Percentiles rank a stretch among this genome's conserved stretches.
phyloP scores from a whole-genome alignment of 1,140 invertebrate species.

The Eumaeus atala region DNA sequence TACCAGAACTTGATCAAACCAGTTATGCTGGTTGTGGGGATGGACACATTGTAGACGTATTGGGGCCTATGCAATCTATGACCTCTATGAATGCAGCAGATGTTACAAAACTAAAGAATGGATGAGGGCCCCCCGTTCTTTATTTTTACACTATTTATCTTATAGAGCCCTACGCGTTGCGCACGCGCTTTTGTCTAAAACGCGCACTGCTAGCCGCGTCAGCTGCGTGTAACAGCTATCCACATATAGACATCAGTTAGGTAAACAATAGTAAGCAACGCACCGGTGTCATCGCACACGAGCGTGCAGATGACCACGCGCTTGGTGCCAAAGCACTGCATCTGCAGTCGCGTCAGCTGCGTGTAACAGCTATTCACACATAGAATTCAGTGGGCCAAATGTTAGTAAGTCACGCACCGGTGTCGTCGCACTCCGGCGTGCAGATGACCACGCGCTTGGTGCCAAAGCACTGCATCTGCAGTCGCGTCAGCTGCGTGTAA shows the following conservation, averaged over 20 bases:
- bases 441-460: conserved; percentile 56
- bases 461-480: conserved; percentile 61
- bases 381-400: background rate
- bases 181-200: conserved; percentile 55
- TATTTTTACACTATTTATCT: too few relatives aligned
- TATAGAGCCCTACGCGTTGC: too few relatives aligned
- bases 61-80: too few relatives aligned
- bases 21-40: too few relatives aligned
- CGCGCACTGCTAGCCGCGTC: conserved; percentile 50
- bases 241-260: background rate
- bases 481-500: conserved; percentile 46
- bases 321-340: conserved; percentile 59
- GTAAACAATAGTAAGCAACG: background rate
- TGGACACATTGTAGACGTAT: too few relatives aligned
- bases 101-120: too few relatives aligned
- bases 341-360: conserved; percentile 51
- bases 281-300: conserved; percentile 63
- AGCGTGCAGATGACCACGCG: conserved; percentile 64
- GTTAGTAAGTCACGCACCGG: conserved; percentile 32
- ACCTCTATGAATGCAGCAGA: too few relatives aligned
- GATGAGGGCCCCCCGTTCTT: too few relatives aligned
- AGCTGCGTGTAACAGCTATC: conserved; percentile 45
- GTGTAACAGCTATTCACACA: conserved; percentile 26
- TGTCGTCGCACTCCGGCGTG: conserved; percentile 65
- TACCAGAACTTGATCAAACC: too few relatives aligned